Evolutionary conservation across 1,140 invertebrate species (phyloP), one percentile per base, ranked within the genome.

Genomic region (Hyles vespertilio): DNA sequence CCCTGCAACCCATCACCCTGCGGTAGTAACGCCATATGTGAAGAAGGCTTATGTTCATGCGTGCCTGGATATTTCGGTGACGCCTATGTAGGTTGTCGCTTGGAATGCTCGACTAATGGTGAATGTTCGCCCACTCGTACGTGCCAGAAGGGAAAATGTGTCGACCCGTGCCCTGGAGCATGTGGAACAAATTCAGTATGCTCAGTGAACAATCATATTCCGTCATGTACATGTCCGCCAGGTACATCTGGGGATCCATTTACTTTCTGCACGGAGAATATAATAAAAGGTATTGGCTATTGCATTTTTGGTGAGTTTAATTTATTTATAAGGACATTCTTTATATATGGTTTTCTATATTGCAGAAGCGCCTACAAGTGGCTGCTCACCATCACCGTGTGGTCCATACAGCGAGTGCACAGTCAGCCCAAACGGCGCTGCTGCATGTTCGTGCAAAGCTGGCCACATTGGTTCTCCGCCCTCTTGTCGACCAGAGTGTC

Each of bases 301-400:
- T 11, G 2, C 22, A 47, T 56, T 6, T 56, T 48, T 11, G 12
- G 43, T 12, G 11, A 12, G 2, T 8, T 22, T 50, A 8, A 8
- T 22, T 5, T 32, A 32, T 22, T 50, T 32, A 32, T 50, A 32
- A 2, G 33, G 9, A 6, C 9, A 6, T 36, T 34, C 11, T 34
- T 52, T 10, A 52, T 34, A 34, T 57, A 40, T 54, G 32, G 45
- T 56, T 63, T 56, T 45, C 32, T 51, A 11, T 12, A 44, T 73
- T 68, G 47, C 58, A 81, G 77, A 76, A 46, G 65, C 61, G 22
- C 70, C 79, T 32, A 72, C 67, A 67, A 81, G 94, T 67, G 93
- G 94, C 0, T 96, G 95, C 72, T 84, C 91, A 46, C 94, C 94
- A 2, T 93, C 93, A 7, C 95, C 95, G 2, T 96, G 95, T 73